Base-by-base conservation (phyloP, 2,888 invertebrate genomes). In the Trissolcus brochymenae region DNA sequence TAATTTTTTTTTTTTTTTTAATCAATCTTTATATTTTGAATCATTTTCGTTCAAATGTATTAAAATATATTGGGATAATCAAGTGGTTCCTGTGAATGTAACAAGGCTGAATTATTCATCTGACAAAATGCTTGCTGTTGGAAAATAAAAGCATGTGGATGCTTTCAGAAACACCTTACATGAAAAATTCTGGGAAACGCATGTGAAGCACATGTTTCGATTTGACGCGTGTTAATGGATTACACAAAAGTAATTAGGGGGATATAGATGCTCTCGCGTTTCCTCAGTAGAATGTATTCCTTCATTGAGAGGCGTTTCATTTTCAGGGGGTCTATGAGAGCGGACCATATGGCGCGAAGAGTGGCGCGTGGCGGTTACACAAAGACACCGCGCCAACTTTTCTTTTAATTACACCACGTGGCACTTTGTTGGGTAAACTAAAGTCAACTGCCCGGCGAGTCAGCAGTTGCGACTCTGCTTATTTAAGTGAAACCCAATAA, bases 341-440 rank as follows among this genome's bases (percentile, higher is more conserved):
- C n/a, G 54, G 60, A 65, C 85, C 87, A 87, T 86, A 87, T 86
- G 87, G 84, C 80, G 76, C 61, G 55, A 49, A 41, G 79, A 80
- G 75, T 64, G 83, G 76, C 86, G 83, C 84, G 86, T 84, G 65
- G 49, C 65, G 83, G 84, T 82, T n/a, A n/a, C n/a, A 84, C 84
- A 84, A 86, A 87, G 83, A 82, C 80, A 79, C 75, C 80, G 82
- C 80, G 78, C 79, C 81, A 79, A 60, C 49, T 78, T 80, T 76
- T 76, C 82, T 85, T 87, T 87, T 86, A 88, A 87, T 87, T 87
- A 84, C 84, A 84, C 87, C 88, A 88, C 87, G 87, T 87, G 88
- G 87, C 81, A 79, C 76, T 78, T 73, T 73, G 51, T 56, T 75
- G 72, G 71, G n/a, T 41, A 75, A 78, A 64, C 68, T 29, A 54